Evolutionary conservation across 2,113 vertebrate genomes (phyloP).

Genomic region (Hoplias malabaricus): DNA sequence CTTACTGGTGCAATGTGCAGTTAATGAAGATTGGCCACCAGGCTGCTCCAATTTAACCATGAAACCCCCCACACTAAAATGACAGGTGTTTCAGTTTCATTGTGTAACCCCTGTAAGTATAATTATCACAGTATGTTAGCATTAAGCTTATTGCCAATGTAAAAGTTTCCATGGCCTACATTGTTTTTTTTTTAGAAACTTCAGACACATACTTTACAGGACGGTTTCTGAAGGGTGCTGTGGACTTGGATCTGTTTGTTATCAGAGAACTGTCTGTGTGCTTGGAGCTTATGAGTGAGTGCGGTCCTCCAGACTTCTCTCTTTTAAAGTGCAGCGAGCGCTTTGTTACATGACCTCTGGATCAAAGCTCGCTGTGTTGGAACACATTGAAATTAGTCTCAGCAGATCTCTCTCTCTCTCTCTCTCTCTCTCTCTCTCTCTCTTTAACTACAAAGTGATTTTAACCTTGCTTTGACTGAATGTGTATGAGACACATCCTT

Average conservation of each 20-base stretch:
- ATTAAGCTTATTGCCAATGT: no score
- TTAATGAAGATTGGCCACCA: no score
- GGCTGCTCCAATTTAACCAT: no score
- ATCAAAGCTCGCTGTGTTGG: conserved; percentile 1
- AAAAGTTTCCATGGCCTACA: no score
- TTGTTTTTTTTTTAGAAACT: no score
- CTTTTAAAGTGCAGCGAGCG: background rate
- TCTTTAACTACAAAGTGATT: background rate
- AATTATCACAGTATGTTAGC: no score
- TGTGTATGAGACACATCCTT: background rate
- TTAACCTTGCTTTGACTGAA: background rate
- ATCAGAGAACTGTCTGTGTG: background rate
- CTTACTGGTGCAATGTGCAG: no score
- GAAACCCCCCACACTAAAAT: no score
- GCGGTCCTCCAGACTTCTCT: background rate
- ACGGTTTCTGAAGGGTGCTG: background rate
- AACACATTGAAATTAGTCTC: background rate
- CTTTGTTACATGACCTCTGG: conserved; percentile 9
- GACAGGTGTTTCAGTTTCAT: no score
- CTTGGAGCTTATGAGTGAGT: background rate
- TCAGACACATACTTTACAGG: no score
- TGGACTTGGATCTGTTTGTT: background rate
- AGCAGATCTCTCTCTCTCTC: background rate
- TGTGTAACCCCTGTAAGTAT: no score
- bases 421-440: background rate